These are phyloP conservation scores for Tenodera sinensis DNA, from an alignment of 2,888 invertebrate genomes.

Conservation along the genomic window DNA sequence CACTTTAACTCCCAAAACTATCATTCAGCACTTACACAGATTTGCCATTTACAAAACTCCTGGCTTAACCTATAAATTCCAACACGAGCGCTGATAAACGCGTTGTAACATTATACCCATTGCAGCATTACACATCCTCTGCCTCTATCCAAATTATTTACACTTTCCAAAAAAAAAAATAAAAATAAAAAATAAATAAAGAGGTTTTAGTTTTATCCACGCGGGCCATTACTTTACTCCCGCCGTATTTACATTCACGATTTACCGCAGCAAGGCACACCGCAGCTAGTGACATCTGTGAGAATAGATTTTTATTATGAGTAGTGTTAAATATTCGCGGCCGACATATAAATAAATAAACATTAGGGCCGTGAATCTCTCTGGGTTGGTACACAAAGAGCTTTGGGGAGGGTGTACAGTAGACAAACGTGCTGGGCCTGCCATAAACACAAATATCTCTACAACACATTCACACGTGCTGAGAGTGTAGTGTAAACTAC, in stretches of 20 bases:
- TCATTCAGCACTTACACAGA: too few species aligned
- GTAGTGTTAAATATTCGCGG: neutral
- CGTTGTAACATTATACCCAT: too few species aligned
- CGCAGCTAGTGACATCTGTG: neutral
- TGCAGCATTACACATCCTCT: neutral
- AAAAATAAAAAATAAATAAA: neutral
- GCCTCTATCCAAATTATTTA: neutral
- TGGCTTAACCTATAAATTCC: neutral
- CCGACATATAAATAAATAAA: conserved; percentile 1
- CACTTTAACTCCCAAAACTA: too few species aligned
- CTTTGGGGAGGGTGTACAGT: neutral
- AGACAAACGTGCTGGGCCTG: neutral
- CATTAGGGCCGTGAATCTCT: neutral
- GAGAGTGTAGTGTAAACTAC: neutral
- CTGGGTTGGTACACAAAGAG: neutral
- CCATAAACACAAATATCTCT: neutral
- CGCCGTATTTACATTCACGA: neutral
- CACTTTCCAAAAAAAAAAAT: neutral
- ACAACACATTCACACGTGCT: neutral
- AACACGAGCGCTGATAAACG: neutral
- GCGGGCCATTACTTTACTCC: neutral
- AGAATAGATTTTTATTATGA: neutral
- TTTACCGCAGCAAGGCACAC: neutral
- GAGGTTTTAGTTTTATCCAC: neutral
- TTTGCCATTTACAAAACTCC: too few species aligned